phyloP scores from a whole-genome alignment of 2,888 invertebrate species.

The Stenolophus ochropezus region DNA sequence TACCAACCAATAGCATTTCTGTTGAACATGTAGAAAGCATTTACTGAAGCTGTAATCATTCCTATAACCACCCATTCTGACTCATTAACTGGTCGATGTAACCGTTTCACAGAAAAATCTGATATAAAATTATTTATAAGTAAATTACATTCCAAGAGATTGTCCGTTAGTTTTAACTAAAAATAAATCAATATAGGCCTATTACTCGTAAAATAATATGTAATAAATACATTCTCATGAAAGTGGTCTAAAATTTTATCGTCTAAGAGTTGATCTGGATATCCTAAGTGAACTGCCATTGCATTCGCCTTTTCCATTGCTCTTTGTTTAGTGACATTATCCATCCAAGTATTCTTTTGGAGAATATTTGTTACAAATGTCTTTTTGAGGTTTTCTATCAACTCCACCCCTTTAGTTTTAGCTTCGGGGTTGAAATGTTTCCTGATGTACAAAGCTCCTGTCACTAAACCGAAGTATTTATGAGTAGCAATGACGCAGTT shows the following conservation, averaged over 20 bases:
- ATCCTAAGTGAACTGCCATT: slow-evolving; percentile 31
- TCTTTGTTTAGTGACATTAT: slow-evolving; percentile 67
- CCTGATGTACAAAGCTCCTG: slow-evolving; percentile 66
- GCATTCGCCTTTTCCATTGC: slow-evolving; percentile 66
- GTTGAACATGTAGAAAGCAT: slow-evolving; percentile 89
- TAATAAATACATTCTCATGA: slow-evolving; percentile 63
- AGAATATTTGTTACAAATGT: slow-evolving; percentile 71
- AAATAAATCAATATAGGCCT: slow-evolving; percentile 55
- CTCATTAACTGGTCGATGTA: slow-evolving; percentile 87
- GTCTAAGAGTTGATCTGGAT: slow-evolving; percentile 45
- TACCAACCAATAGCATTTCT: slow-evolving; percentile 91
- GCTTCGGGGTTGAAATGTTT: slow-evolving; percentile 68
- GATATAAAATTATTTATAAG: slow-evolving; percentile 87
- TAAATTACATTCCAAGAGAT: slow-evolving; percentile 83
- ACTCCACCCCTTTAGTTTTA: slow-evolving; percentile 65
- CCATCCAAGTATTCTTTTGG: slow-evolving; percentile 69
- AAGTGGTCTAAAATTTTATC: slow-evolving; percentile 29
- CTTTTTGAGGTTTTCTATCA: slow-evolving; percentile 69
- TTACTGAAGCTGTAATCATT: slow-evolving; percentile 89
- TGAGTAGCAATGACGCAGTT: slow-evolving; percentile 11
- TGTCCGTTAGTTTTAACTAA: slow-evolving; percentile 82
- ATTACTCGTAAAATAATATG: neutral
- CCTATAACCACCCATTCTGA: slow-evolving; percentile 91
- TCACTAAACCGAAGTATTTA: neutral
- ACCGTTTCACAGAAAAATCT: slow-evolving; percentile 84